phyloP scores from a whole-genome alignment of 2,888 invertebrate species.

The Andrena hattorfiana region DNA sequence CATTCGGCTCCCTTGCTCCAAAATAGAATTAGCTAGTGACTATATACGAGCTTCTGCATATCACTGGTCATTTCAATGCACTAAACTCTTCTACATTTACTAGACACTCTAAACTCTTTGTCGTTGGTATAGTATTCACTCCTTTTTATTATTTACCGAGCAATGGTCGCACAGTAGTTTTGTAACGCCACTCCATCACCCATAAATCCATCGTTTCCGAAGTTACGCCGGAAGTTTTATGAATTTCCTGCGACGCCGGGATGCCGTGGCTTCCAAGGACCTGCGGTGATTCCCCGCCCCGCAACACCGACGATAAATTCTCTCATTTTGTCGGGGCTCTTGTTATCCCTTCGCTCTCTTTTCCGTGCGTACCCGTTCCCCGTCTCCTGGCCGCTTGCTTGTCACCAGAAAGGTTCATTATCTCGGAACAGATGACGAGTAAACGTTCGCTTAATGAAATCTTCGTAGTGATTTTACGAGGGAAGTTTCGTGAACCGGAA shows the following conservation, averaged over 20 bases:
- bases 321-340: conserved; percentile 59
- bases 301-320: conserved; percentile 60
- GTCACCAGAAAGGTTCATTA: conserved; percentile 68
- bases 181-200: background rate
- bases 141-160: too few relatives aligned
- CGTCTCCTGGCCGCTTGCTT: conserved; percentile 16
- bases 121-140: too few relatives aligned
- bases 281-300: conserved; percentile 35
- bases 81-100: too few relatives aligned
- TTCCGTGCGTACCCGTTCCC: conserved; percentile 2
- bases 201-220: background rate
- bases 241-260: conserved; percentile 19
- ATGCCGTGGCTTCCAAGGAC: conserved; percentile 28
- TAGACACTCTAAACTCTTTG: too few relatives aligned
- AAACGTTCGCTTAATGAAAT: conserved; percentile 78
- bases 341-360: conserved; percentile 53
- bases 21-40: too few relatives aligned
- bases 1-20: too few relatives aligned
- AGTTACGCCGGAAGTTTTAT: conserved; percentile 18
- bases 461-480: conserved; percentile 77
- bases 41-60: too few relatives aligned
- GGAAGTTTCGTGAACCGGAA: conserved; percentile 73
- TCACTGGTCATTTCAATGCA: too few relatives aligned
- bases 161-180: too few relatives aligned
- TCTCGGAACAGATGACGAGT: conserved; percentile 74